These are phyloP conservation scores for Mus caroli DNA, from an alignment of 2,797 vertebrate genomes.

Conservation along the genomic window DNA sequence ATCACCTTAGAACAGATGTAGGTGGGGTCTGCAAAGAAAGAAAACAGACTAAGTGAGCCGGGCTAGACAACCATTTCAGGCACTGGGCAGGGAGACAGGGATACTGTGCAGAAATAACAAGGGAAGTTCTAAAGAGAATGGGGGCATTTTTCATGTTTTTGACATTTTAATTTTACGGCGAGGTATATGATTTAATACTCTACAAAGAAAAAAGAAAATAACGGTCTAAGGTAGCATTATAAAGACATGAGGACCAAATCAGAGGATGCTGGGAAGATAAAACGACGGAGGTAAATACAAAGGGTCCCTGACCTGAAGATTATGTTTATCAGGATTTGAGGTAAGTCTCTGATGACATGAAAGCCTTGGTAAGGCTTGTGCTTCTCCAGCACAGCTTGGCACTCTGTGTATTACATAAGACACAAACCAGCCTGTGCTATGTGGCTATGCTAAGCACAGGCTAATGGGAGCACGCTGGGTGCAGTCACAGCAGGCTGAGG, in stretches of 20 bases:
- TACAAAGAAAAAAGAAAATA: not conserved
- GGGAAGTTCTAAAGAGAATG: not conserved
- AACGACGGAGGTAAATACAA: not conserved
- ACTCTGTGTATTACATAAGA: not conserved
- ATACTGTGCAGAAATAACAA: not conserved
- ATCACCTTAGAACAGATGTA: not conserved
- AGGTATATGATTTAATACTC: not conserved
- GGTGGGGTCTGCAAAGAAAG: not conserved
- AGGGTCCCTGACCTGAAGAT: not conserved
- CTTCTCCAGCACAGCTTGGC: not conserved
- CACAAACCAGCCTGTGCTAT: no score
- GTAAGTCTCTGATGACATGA: not conserved
- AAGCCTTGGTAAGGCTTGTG: no score
- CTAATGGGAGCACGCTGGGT: not conserved
- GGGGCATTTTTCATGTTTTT: slow-evolving; percentile 19
- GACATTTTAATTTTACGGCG: slow-evolving; percentile 45
- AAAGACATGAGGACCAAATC: not conserved
- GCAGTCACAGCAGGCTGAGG: not conserved
- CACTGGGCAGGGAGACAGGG: not conserved
- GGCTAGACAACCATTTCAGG: not conserved
- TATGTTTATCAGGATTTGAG: not conserved
- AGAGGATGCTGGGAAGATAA: not conserved
- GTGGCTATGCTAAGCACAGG: not conserved
- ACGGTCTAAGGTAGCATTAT: not conserved
- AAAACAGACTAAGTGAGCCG: not conserved